Evolutionary conservation across 2,113 vertebrate genomes (phyloP).

Genomic region (Tor tambroides): DNA sequence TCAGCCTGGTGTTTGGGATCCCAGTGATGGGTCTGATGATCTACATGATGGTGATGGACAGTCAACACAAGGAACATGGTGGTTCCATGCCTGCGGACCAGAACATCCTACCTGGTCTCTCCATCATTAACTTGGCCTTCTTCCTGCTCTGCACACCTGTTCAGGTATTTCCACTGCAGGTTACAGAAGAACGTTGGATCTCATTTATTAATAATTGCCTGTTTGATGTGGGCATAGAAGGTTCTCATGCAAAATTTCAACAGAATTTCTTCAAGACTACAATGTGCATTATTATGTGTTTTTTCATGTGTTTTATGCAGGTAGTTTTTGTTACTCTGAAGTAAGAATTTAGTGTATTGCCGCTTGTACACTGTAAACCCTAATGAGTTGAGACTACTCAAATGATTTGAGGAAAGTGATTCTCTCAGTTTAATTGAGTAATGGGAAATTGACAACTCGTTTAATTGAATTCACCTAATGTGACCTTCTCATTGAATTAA

Average conservation of each 20-base stretch:
- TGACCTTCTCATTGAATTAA: too few relatives aligned
- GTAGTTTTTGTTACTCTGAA: background rate
- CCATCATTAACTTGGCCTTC: constrained; percentile 90
- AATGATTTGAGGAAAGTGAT: too few relatives aligned
- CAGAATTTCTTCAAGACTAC: too few relatives aligned
- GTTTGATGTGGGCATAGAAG: background rate
- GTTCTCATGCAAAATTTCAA: too few relatives aligned
- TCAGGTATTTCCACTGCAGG: constrained; percentile 77
- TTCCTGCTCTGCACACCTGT: constrained; percentile 94
- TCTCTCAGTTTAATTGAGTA: too few relatives aligned
- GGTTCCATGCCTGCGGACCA: constrained; percentile 80
- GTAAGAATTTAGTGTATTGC: background rate
- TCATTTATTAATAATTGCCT: background rate
- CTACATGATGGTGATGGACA: constrained; percentile 90
- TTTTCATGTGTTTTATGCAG: too few relatives aligned
- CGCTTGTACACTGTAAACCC: too few relatives aligned
- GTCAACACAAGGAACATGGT: constrained; percentile 70
- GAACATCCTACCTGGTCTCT: constrained; percentile 90
- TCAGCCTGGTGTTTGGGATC: constrained; percentile 90
- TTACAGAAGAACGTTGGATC: background rate
- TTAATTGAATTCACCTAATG: too few relatives aligned
- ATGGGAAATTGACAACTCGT: too few relatives aligned
- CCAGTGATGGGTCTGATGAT: constrained; percentile 95
- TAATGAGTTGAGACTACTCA: too few relatives aligned
- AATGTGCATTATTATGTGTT: too few relatives aligned